These are phyloP conservation scores for Lochmaea capreae DNA, from an alignment of 2,888 invertebrate genomes.

Conservation along the genomic window DNA sequence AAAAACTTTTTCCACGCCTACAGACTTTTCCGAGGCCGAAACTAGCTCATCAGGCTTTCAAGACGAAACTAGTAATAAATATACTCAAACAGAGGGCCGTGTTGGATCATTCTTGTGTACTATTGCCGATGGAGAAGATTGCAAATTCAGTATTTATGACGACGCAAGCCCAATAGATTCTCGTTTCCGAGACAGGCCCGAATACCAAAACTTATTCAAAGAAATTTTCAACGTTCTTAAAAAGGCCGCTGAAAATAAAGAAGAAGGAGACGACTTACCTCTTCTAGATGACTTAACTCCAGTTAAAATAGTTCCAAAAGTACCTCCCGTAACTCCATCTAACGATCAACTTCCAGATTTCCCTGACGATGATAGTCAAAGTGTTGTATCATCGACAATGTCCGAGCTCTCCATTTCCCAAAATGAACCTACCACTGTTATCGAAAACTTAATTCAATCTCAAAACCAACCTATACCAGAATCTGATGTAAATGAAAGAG, in stretches of 20 bases:
- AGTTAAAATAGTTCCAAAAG: constrained; percentile 59
- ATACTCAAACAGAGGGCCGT: constrained; percentile 83
- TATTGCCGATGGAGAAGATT: constrained; percentile 87
- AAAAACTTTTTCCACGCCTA: constrained; percentile 78
- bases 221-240: constrained; percentile 87
- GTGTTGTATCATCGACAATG: constrained; percentile 80
- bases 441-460: constrained; percentile 67
- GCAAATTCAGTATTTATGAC: constrained; percentile 87
- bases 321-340: constrained; percentile 77
- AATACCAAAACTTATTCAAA: constrained; percentile 83
- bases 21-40: constrained; percentile 87
- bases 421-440: constrained; percentile 73
- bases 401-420: constrained; percentile 79
- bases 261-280: constrained; percentile 81
- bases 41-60: constrained; percentile 85
- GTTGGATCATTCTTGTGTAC: constrained; percentile 87
- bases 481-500: constrained; percentile 63
- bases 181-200: constrained; percentile 84
- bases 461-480: constrained; percentile 62
- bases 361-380: constrained; percentile 77
- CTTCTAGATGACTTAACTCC: constrained; percentile 74
- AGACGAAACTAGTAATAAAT: constrained; percentile 86
- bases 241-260: constrained; percentile 85
- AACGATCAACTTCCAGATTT: constrained; percentile 71
- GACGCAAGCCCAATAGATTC: constrained; percentile 82